phyloP scores from a whole-genome alignment of 1,140 invertebrate species.

The Cyrtorhinus lividipennis region DNA sequence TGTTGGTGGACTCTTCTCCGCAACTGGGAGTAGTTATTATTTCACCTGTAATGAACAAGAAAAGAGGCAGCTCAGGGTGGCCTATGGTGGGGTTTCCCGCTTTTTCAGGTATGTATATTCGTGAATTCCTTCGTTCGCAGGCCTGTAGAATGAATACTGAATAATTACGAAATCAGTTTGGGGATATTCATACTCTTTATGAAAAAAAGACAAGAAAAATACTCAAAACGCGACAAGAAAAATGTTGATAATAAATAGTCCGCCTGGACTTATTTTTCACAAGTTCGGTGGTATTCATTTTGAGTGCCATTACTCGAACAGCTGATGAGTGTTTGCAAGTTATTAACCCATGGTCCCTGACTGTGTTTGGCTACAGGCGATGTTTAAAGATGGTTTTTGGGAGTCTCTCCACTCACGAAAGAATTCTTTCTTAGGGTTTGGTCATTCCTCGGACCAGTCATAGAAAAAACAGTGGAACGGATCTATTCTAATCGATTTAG shows the following conservation, averaged over 20 bases:
- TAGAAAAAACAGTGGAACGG: too few relatives aligned
- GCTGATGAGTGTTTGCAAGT: too few relatives aligned
- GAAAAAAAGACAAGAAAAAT: background rate
- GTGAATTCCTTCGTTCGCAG: background rate
- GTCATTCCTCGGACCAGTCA: too few relatives aligned
- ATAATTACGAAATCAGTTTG: background rate
- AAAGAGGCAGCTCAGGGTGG: conserved; percentile 19
- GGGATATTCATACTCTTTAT: background rate
- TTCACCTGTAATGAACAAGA: conserved; percentile 15
- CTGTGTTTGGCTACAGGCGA: too few relatives aligned
- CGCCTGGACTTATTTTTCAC: background rate
- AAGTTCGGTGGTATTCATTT: conserved; percentile 2
- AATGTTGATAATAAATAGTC: background rate
- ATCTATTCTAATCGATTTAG: too few relatives aligned
- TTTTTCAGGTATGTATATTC: conserved; percentile 20
- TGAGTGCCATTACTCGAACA: too few relatives aligned
- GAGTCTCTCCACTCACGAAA: too few relatives aligned
- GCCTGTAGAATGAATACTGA: background rate
- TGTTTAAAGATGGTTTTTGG: too few relatives aligned
- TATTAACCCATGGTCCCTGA: too few relatives aligned
- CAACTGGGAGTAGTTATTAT: conserved; percentile 4
- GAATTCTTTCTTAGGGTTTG: too few relatives aligned
- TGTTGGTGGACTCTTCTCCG: background rate
- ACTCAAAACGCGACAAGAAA: background rate
- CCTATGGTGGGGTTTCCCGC: conserved; percentile 19